Percentiles rank a stretch among this genome's conserved stretches.
These are phyloP conservation scores for Elephantulus edwardii DNA, from an alignment of 2,113 vertebrate genomes.

Conservation along the genomic window DNA sequence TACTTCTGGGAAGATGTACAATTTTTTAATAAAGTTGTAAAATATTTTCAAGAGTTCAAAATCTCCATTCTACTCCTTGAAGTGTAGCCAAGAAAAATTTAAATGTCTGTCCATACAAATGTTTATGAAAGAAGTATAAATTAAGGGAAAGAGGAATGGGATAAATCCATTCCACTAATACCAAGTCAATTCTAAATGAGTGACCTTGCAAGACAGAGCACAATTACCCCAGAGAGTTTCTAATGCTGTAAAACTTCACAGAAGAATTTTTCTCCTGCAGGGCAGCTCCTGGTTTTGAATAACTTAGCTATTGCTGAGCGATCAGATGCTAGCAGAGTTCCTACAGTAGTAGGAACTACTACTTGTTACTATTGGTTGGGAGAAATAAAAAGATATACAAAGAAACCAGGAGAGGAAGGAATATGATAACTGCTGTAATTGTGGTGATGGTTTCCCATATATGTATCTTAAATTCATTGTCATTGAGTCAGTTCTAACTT, in stretches of 20 bases:
- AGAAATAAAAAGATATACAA: background rate
- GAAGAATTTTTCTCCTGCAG: too few species aligned
- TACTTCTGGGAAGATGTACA: background rate
- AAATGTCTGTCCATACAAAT: background rate
- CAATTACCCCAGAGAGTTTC: too few species aligned
- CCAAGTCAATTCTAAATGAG: too few species aligned
- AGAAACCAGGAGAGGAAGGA: background rate
- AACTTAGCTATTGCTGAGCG: too few species aligned
- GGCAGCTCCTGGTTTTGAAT: too few species aligned
- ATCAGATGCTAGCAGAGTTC: too few species aligned
- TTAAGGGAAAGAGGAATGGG: too few species aligned
- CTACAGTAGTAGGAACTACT: background rate
- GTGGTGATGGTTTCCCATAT: background rate
- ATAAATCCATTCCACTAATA: too few species aligned
- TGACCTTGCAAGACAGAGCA: too few species aligned
- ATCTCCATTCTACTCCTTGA: background rate
- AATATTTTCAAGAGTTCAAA: background rate
- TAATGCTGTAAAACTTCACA: too few species aligned
- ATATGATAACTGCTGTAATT: background rate
- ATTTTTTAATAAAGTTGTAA: background rate
- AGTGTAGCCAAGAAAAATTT: background rate
- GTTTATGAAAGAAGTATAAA: background rate
- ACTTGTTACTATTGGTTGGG: background rate
- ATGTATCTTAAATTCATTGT: background rate
- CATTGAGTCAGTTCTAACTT: too few species aligned